These are phyloP conservation scores for Lydus trimaculatus DNA, from an alignment of 2,888 invertebrate genomes.

Conservation along the genomic window DNA sequence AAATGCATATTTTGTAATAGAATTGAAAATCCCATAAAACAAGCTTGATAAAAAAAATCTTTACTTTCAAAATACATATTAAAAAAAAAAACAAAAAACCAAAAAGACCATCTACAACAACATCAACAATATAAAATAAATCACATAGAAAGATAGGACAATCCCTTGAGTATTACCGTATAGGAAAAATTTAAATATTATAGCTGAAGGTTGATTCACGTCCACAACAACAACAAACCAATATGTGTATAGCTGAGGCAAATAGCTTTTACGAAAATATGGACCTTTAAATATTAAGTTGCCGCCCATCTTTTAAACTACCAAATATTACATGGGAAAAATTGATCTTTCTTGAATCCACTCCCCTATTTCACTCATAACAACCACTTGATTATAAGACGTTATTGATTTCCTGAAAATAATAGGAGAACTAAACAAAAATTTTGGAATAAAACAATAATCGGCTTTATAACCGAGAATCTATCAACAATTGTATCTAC, in stretches of 20 bases:
- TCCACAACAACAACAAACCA: conserved; percentile 51
- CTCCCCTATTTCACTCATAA: background rate
- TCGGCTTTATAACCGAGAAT: conserved; percentile 18
- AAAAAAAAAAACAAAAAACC: background rate
- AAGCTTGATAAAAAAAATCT: background rate
- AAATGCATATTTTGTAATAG: conserved; percentile 8
- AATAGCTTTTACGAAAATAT: conserved; percentile 59
- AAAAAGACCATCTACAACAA: background rate
- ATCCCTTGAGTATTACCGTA: conserved; percentile 2
- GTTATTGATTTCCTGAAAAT: background rate
- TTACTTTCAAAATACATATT: no score
- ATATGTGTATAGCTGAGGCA: conserved; percentile 60
- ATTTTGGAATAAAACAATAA: background rate
- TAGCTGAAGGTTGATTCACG: conserved; percentile 42
- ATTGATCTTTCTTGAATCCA: conserved; percentile 41
- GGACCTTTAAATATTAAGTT: conserved; percentile 54
- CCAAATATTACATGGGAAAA: conserved; percentile 52
- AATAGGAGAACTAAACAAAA: background rate
- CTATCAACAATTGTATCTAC: conserved; percentile 35
- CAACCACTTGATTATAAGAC: conserved; percentile 8
- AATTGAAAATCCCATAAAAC: background rate
- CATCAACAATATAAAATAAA: conserved; percentile 11
- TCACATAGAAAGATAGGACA: background rate
- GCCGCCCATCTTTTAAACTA: conserved; percentile 41
- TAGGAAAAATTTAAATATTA: conserved; percentile 46